Evolutionary conservation across 2,797 vertebrate genomes (phyloP), one percentile per base, ranked within the genome.

Genomic region (Nyctibius grandis): DNA sequence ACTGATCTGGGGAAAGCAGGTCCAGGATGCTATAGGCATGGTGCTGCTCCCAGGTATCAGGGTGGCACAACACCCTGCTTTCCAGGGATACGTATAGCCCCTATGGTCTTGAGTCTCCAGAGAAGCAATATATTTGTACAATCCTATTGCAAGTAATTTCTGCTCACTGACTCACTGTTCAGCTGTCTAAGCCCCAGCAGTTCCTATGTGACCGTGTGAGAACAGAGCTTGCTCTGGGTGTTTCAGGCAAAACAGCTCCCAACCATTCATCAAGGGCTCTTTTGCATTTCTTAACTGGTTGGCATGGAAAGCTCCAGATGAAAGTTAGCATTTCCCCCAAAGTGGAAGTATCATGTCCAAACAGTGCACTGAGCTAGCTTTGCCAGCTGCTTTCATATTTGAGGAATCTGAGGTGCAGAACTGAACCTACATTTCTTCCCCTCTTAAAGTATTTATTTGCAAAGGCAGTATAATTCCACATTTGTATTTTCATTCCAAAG

Each of bases 401-500:
- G 76, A 88, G 74, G 67, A 88, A 74, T 40, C 29, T 54, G 54
- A 93, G 60, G 36, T 45, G 34, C 44, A 61, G 73, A 94, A 89
- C 3, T 78, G 33, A 89, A 69, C 44, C 54, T 90, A 75, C 63
- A 53, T 95, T 96, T 93, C 29, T 73, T 93, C 69, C 40, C 13
- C 28, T 91, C 59, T 73, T 85, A 85, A 89, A 56, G 40, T 70
- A 89, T 95, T 95, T 91, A 33, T 93, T 94, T 92, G 83, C 76
- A 92, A 95, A 95, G 68, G 87, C 85, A 61, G 67, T 95, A 81
- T 88, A 95, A 89, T 91, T 95, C 81, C 92, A 96, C 65, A 86
- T 82, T 95, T 92, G 76, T 94, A 81, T 92, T 95, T 97, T 95
- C 90, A 95, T 92, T 96, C 91, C 88, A 94, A 92, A 94, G 89